Evolutionary conservation across 2,113 vertebrate genomes (phyloP).

Genomic region (Brachyhypopomus gauderio): DNA sequence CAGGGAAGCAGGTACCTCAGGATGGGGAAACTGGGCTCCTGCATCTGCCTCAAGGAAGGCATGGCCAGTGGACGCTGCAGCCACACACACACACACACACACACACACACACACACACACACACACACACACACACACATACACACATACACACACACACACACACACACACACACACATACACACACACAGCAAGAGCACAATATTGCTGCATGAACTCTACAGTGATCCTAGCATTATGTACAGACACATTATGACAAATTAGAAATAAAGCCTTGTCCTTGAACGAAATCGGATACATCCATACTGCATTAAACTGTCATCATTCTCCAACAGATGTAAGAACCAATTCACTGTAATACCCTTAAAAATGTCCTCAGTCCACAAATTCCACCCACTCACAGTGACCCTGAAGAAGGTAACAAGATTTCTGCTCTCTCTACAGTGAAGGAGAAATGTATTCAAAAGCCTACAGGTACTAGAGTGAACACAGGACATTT

Average conservation of each 20-base stretch:
- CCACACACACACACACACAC: slow-evolving; percentile 32
- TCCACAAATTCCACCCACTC: background rate
- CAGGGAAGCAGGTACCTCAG: slow-evolving; percentile 86
- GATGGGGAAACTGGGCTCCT: slow-evolving; percentile 88
- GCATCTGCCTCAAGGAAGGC: slow-evolving; percentile 87
- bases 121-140: background rate
- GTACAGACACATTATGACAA: too few relatives aligned
- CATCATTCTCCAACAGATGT: background rate
- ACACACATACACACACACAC: slow-evolving; percentile 24
- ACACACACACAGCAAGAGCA: background rate
- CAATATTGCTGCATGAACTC: too few relatives aligned
- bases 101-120: background rate
- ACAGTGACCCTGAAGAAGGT: background rate
- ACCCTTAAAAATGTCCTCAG: background rate
- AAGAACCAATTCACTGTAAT: background rate
- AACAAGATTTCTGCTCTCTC: too few relatives aligned
- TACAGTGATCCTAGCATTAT: too few relatives aligned
- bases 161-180: background rate
- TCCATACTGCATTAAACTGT: background rate
- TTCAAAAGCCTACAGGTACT: too few relatives aligned
- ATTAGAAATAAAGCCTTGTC: too few relatives aligned
- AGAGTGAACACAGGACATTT: background rate
- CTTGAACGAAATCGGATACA: too few relatives aligned
- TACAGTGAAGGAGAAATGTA: too few relatives aligned
- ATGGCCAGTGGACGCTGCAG: slow-evolving; percentile 84